A percentile compares a stretch with the other conserved stretches of the same genome.
phyloP scores from a whole-genome alignment of 2,888 invertebrate genomes.

The Dicyrtoma fusca region DNA sequence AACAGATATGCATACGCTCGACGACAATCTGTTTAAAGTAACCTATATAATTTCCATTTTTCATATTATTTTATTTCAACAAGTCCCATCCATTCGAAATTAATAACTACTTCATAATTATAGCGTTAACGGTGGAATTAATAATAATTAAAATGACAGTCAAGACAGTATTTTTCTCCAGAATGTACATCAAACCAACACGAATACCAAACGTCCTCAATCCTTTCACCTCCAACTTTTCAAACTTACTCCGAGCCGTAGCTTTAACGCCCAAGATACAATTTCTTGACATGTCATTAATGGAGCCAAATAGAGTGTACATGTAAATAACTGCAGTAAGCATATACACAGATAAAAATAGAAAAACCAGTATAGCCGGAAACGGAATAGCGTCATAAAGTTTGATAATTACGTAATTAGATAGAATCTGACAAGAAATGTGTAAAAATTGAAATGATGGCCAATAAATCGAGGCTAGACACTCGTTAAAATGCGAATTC shows the following conservation, averaged over 20 bases:
- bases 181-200: not conserved
- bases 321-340: not conserved
- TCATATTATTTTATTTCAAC: too few relatives aligned
- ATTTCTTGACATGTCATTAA: not conserved
- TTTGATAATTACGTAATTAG: not conserved
- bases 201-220: not conserved
- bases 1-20: too few relatives aligned
- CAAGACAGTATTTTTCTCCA: not conserved
- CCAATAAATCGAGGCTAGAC: not conserved
- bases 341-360: not conserved
- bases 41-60: too few relatives aligned
- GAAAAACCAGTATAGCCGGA: not conserved
- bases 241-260: not conserved
- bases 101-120: too few relatives aligned
- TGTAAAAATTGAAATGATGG: not conserved
- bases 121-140: not conserved
- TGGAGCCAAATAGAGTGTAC: not conserved
- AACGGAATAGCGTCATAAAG: not conserved
- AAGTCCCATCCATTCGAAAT: too few relatives aligned
- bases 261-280: not conserved
- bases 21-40: too few relatives aligned
- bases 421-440: not conserved
- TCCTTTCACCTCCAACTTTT: not conserved
- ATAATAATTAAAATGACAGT: not conserved
- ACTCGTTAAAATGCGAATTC: not conserved